phyloP scores from a whole-genome alignment of 2,888 invertebrate species.

The Orthosia incerta region DNA sequence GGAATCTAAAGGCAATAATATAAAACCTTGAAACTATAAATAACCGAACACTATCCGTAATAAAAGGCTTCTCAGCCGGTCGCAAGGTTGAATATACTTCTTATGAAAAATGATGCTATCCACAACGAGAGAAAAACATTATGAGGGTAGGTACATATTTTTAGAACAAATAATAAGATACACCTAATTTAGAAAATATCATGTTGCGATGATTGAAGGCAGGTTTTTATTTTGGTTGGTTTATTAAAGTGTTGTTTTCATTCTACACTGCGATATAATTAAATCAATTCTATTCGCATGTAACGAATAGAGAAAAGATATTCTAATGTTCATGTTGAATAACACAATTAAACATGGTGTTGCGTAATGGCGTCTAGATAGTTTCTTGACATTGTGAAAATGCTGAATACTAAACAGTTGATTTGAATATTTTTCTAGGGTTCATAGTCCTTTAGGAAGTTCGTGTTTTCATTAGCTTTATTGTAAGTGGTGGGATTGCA shows the following conservation, averaged over 20 bases:
- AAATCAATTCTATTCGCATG: background rate
- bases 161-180: conserved; percentile 35
- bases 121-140: conserved; percentile 35
- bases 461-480: conserved; percentile 61
- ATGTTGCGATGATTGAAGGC: conserved; percentile 25
- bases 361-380: conserved; percentile 8
- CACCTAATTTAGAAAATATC: conserved; percentile 2
- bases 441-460: conserved; percentile 59
- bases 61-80: conserved; percentile 75
- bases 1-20: conserved; percentile 41
- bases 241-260: background rate
- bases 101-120: conserved; percentile 61
- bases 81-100: conserved; percentile 69
- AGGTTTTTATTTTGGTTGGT: conserved; percentile 9
- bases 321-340: background rate
- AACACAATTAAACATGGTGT: background rate
- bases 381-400: conserved; percentile 9
- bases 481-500: conserved; percentile 66
- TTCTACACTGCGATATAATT: background rate
- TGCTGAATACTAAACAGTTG: conserved; percentile 23
- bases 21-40: conserved; percentile 70
- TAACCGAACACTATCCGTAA: conserved; percentile 61
- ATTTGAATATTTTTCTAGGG: conserved; percentile 44
- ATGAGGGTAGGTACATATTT: conserved; percentile 9
- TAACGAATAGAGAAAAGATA: too few relatives aligned